Conservation (phyloP, 2,113 vertebrate species). For the Solea senegalensis region DNA sequence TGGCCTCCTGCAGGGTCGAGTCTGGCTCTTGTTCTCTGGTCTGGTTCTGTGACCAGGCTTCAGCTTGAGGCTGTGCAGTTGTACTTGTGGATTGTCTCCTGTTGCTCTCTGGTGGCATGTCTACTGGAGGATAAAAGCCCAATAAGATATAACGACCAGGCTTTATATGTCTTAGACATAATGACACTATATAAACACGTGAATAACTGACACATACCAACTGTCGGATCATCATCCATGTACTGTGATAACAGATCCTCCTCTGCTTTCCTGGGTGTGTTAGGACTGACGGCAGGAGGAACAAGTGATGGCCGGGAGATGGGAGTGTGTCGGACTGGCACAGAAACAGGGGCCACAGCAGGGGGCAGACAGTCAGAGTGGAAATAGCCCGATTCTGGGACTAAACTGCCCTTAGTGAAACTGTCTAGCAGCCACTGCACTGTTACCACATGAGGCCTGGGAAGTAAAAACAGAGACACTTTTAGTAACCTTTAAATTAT, state of each 20-base stretch:
- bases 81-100: slow-evolving; percentile 44
- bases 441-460: slow-evolving; percentile 90
- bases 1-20: slow-evolving; percentile 69
- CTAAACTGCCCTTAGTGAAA: slow-evolving; percentile 85
- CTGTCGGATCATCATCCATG: slow-evolving; percentile 80
- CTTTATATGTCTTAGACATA: not conserved
- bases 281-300: slow-evolving; percentile 69
- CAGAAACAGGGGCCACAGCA: slow-evolving; percentile 75
- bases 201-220: slow-evolving; percentile 77
- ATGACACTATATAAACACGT: fast-evolving
- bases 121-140: slow-evolving; percentile 58
- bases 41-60: slow-evolving; percentile 44
- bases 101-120: slow-evolving; percentile 48
- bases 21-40: slow-evolving; percentile 51
- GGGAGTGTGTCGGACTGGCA: slow-evolving; percentile 55
- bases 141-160: not conserved
- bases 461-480: slow-evolving; percentile 7
- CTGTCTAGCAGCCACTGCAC: slow-evolving; percentile 92
- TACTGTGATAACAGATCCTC: slow-evolving; percentile 94
- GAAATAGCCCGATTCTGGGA: slow-evolving; percentile 86
- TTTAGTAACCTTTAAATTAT: too few species aligned
- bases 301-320: slow-evolving; percentile 45
- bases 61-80: slow-evolving; percentile 11
- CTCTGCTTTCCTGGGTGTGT: slow-evolving; percentile 70
- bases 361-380: slow-evolving; percentile 85